Percentiles rank a stretch among this genome's conserved stretches.
Evolutionary conservation across 2,797 vertebrate species (phyloP).

Genomic region (Meda fulgida): DNA sequence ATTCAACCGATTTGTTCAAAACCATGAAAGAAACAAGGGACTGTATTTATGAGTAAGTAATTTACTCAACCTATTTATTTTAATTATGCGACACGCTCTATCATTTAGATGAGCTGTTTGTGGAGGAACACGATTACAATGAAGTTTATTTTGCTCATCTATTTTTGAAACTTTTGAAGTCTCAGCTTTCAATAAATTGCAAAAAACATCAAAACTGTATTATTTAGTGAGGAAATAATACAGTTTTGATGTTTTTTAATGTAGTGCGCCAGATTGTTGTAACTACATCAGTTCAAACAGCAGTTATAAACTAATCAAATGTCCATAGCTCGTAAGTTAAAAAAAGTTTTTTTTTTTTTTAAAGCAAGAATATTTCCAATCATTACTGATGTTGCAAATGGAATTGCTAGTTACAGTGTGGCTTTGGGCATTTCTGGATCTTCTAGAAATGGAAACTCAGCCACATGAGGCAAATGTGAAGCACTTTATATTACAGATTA

Average conservation of each 20-base stretch:
- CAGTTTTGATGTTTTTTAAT: not conserved
- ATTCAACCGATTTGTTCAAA: not conserved
- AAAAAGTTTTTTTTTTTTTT: too few species aligned
- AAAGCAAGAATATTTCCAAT: not conserved
- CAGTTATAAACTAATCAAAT: not conserved
- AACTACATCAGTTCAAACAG: not conserved
- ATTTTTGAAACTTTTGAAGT: not conserved
- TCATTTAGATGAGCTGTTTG: not conserved
- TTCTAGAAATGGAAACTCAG: slow-evolving; percentile 20
- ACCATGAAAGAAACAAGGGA: slow-evolving; percentile 24
- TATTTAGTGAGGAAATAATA: not conserved
- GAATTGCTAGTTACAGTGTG: slow-evolving; percentile 33
- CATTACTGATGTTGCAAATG: slow-evolving; percentile 17
- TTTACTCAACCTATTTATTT: not conserved
- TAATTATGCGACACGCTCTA: not conserved
- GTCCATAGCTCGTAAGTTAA: not conserved
- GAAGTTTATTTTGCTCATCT: not conserved
- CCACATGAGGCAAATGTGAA: slow-evolving; percentile 20
- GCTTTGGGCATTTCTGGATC: slow-evolving; percentile 20
- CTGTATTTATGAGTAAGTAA: slow-evolving; percentile 2
- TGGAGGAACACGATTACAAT: not conserved
- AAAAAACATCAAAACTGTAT: too few species aligned
- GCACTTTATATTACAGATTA: slow-evolving; percentile 37
- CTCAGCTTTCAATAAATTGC: not conserved
- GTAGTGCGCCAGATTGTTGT: not conserved